Evolutionary conservation across 2,888 invertebrate genomes (phyloP), one percentile per base, ranked within the genome.

Genomic region (Archips xylosteana): DNA sequence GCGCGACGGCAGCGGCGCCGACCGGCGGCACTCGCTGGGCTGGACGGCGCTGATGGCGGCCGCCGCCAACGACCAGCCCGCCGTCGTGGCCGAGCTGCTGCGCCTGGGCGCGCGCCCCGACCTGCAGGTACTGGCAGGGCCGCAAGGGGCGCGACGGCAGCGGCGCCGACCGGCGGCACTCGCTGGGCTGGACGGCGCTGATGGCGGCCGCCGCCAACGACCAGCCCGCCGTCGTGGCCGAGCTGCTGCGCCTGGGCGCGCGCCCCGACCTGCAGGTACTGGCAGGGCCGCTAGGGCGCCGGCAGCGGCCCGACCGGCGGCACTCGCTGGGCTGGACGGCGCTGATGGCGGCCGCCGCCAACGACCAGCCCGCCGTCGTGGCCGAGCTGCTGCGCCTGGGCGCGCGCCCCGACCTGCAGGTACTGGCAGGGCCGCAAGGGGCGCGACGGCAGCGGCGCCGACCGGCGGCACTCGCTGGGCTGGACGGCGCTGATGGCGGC

Each of bases 31-130:
- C 91, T 82, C 94, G 39, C 92, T 98, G 63, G 98, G 98, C 66
- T 98, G 98, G 98, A 98, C 97, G 13, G 96, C 98, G 39, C 93
- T 98, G 47, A 98, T 98, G 92, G 96, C 96, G 65, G 98, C 98
- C 49, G 97, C 97, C 10, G 96, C 98, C 51, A 98, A 97, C 91
- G 96, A 96, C 76, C 96, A 96, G 83, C 81, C 92, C 15, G 95
- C 95, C 23, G 95, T 95, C 73, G 95, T 97, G 36, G 92, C 93
- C 80, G 92, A 95, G 78, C 90, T 97, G 75, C 86, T 97, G 70
- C 92, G 95, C n/a, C 95, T 95, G 70, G 98, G 98, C n/a, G 98
- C 98, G 39, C 96, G 97, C 85, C 96, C 97, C 1, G 97, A 98
- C 89, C 83, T 96, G 47, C 96, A 95, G 60, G 97, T 54, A 15